A percentile compares a stretch with the other conserved stretches of the same genome.
Evolutionary conservation across 1,140 invertebrate genomes (phyloP).

Genomic region (Acarapis woodi): DNA sequence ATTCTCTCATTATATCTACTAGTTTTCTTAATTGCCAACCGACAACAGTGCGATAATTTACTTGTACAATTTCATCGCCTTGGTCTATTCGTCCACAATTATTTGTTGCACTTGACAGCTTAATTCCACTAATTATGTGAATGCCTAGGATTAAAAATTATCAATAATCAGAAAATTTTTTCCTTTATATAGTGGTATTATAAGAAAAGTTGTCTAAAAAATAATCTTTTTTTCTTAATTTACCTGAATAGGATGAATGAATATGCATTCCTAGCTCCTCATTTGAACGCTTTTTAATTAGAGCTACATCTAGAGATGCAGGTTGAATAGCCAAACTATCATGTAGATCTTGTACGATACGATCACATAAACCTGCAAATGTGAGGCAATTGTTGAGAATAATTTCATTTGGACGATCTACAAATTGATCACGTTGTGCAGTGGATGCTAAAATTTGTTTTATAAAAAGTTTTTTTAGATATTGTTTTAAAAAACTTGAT

Average conservation of each 20-base stretch:
- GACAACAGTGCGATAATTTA: conserved; percentile 69
- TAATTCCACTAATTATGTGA: conserved; percentile 55
- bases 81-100: conserved; percentile 61
- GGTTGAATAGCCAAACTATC: conserved; percentile 68
- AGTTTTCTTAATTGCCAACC: conserved; percentile 57
- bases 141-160: too few species aligned
- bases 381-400: conserved; percentile 26
- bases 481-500: too few species aligned
- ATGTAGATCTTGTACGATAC: conserved; percentile 50
- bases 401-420: conserved; percentile 38
- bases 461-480: too few species aligned
- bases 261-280: conserved; percentile 36
- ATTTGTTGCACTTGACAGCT: conserved; percentile 27
- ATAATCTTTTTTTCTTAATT: too few species aligned
- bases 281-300: conserved; percentile 32
- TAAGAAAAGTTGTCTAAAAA: too few species aligned
- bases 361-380: conserved; percentile 44
- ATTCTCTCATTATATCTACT: conserved; percentile 38
- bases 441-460: conserved; percentile 60
- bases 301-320: conserved; percentile 49
- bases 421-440: conserved; percentile 55
- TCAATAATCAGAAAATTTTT: too few species aligned
- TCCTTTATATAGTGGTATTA: too few species aligned
- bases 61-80: conserved; percentile 72
- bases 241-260: conserved; percentile 48